A percentile compares a stretch with the other conserved stretches of the same genome.
These are phyloP conservation scores for Sphenopsis melanotis DNA, from an alignment of 2,797 vertebrate genomes.

Conservation along the genomic window DNA sequence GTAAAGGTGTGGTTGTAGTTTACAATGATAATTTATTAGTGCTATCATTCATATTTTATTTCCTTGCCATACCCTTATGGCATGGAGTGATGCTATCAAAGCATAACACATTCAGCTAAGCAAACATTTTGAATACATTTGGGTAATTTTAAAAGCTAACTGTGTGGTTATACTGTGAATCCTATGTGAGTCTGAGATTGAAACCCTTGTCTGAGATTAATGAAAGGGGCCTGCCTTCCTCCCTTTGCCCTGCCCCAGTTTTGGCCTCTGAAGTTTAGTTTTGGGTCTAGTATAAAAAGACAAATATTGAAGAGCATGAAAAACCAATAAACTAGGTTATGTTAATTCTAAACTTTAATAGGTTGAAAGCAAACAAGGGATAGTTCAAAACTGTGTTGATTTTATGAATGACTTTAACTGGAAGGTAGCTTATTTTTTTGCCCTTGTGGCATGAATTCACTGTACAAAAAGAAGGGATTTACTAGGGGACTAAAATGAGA, in stretches of 20 bases:
- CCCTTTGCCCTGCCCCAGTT: neutral
- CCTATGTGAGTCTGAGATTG: neutral
- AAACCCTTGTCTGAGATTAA: neutral
- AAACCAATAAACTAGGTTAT: neutral
- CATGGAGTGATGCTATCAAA: neutral
- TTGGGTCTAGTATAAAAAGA: neutral
- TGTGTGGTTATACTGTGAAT: neutral
- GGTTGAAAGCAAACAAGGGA: neutral
- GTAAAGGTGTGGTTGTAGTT: neutral
- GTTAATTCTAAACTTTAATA: neutral
- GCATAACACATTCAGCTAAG: neutral
- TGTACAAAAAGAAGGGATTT: neutral
- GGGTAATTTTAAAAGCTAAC: neutral
- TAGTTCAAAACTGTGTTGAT: neutral
- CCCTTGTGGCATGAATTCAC: neutral
- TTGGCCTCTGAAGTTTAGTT: neutral
- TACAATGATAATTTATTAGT: neutral
- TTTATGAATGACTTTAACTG: neutral
- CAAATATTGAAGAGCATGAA: neutral
- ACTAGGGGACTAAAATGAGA: neutral
- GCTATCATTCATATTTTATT: neutral
- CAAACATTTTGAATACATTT: neutral
- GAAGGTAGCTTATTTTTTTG: neutral
- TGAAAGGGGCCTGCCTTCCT: neutral
- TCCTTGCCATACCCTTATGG: neutral